These are phyloP conservation scores for Pseudolycoriella hygida DNA, from an alignment of 2,888 invertebrate species.

Conservation along the genomic window DNA sequence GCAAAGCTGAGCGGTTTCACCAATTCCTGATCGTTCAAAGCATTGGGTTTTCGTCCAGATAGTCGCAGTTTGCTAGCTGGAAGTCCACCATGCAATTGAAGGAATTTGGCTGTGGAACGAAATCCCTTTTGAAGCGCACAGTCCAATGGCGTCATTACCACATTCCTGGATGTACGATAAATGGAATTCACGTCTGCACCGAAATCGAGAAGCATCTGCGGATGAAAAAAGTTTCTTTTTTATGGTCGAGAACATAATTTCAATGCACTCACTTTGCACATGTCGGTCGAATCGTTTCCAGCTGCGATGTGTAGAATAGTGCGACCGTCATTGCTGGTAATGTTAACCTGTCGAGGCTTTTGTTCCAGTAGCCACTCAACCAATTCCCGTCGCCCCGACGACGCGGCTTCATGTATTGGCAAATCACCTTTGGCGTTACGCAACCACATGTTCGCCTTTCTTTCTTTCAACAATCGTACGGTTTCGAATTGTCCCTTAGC, in stretches of 20 bases:
- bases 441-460: slow-evolving; percentile 80
- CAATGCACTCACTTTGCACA: slow-evolving; percentile 49
- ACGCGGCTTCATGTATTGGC: slow-evolving; percentile 89
- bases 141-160: slow-evolving; percentile 77
- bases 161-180: slow-evolving; percentile 64
- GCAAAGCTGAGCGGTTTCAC: slow-evolving; percentile 25
- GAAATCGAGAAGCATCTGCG: slow-evolving; percentile 54
- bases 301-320: slow-evolving; percentile 90
- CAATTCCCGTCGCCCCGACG: slow-evolving; percentile 74
- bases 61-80: slow-evolving; percentile 50
- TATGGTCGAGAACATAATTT: background rate
- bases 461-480: slow-evolving; percentile 39
- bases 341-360: slow-evolving; percentile 67
- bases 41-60: slow-evolving; percentile 23
- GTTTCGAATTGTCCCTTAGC: slow-evolving; percentile 90
- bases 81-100: slow-evolving; percentile 77
- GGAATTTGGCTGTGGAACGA: slow-evolving; percentile 78
- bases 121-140: slow-evolving; percentile 75
- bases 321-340: slow-evolving; percentile 82
- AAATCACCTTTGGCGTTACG: slow-evolving; percentile 87
- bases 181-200: slow-evolving; percentile 75
- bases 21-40: slow-evolving; percentile 22
- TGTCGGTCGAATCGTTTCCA: slow-evolving; percentile 80
- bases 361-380: slow-evolving; percentile 76
- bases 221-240: too few relatives aligned